Percentiles rank a stretch among this genome's conserved stretches.
Conservation (phyloP, 2,797 vertebrate species). For the Phaenicophaeus curvirostris region DNA sequence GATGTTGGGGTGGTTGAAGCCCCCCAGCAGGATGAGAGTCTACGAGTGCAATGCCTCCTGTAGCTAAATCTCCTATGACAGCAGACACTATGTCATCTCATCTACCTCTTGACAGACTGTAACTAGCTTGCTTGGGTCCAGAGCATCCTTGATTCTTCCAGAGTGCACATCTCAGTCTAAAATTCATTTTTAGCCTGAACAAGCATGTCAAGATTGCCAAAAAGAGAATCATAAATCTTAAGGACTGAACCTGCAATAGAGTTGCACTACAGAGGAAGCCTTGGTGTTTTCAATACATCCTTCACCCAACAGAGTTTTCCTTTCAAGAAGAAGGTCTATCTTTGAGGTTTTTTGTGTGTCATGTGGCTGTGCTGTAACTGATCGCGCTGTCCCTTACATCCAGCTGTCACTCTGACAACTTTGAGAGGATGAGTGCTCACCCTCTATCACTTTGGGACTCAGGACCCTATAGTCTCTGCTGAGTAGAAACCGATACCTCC, state of each 20-base stretch:
- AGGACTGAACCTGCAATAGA: background rate
- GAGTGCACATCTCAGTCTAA: background rate
- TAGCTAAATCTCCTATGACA: background rate
- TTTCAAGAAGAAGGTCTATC: background rate
- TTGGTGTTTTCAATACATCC: background rate
- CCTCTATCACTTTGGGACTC: background rate
- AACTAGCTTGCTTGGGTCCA: background rate
- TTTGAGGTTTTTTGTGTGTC: background rate
- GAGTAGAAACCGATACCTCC: background rate
- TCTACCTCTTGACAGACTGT: background rate
- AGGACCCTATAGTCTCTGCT: background rate
- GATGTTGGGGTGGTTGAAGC: no score
- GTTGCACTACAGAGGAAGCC: background rate
- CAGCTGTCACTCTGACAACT: background rate
- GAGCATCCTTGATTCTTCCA: background rate
- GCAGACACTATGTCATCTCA: background rate
- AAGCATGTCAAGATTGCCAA: background rate
- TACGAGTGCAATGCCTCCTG: no score
- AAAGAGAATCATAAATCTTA: background rate
- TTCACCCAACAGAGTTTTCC: background rate
- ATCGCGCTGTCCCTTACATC: background rate
- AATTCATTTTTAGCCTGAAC: background rate
- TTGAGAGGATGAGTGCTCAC: background rate
- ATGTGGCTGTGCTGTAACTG: background rate
- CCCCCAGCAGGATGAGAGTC: no score